Base-by-base conservation (phyloP, 2,113 vertebrate genomes). In the Gymnogyps californianus region DNA sequence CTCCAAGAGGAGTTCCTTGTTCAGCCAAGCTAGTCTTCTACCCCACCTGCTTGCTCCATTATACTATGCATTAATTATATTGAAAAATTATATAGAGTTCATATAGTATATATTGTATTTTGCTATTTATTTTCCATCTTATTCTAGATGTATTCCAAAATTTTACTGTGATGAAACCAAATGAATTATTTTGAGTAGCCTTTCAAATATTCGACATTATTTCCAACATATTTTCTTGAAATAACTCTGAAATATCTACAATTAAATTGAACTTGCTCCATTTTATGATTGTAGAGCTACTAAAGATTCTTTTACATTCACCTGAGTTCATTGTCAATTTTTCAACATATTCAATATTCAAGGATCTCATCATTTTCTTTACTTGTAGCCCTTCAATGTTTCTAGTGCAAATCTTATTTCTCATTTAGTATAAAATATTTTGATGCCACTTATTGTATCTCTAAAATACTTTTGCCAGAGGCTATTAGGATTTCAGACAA, bases 381-480 rank as follows among this genome's bases (percentile, higher is more conserved):
- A 69, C 18, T 69, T 93, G 44, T 49, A 91, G 36, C 7, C 19
- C n/a, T 80, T 82, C 81, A 74, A 7, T 42, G 11, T 65, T 91
- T 82, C 74, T 64, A 67, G 7, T 58, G 34, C 49, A 90, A 91
- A 89, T 55, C 16, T 91, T 87, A 87, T 78, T 88, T 95, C 55
- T 86, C 61, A 83, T 89, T 94, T 84, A 83, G 40, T 36, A 47
- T 24, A 80, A 96, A 96, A 80, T 72, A 86, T 74, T 83, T 76
- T 79, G 17, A 69, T 85, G 46, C 16, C 36, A 89, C 31, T 93
- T 96, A 72, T 6, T 93, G 9, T 83, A 77, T 80, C 47, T 92
- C 36, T 96, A 62, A 87, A 80, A 95, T 38, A 58, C 20, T 93
- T 83, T 94, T 94, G 55, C 85, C 64, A 91, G 59, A 91, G 83